Evolutionary conservation across 2,888 invertebrate genomes (phyloP).

Genomic region (Aphelenchoides bicaudatus): DNA sequence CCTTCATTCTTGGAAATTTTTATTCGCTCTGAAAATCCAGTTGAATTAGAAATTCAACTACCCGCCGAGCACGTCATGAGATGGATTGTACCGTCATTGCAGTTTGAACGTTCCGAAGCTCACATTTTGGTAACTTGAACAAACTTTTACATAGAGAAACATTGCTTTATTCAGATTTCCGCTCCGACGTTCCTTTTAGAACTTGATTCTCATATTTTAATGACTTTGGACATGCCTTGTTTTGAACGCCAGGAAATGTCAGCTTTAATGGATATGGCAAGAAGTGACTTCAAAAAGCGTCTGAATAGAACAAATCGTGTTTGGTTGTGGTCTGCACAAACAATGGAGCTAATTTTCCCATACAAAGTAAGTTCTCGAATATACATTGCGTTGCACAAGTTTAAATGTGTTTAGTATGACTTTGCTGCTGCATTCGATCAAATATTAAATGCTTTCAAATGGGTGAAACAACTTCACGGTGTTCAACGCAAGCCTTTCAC

Average conservation of each 20-base stretch:
- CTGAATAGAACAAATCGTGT: constrained; percentile 56
- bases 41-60: constrained; percentile 37
- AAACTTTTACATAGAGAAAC: too few species aligned
- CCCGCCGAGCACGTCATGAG: constrained; percentile 39
- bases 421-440: constrained; percentile 42
- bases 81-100: constrained; percentile 39
- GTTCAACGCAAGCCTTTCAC: constrained; percentile 70
- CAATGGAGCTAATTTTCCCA: constrained; percentile 61
- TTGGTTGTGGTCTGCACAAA: constrained; percentile 61
- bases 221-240: constrained; percentile 33
- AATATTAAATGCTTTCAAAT: constrained; percentile 81
- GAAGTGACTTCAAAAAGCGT: constrained; percentile 36
- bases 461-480: constrained; percentile 71
- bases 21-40: constrained; percentile 30
- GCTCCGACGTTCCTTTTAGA: constrained; percentile 40
- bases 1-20: constrained; percentile 11
- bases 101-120: constrained; percentile 23
- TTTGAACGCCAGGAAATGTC: constrained; percentile 22
- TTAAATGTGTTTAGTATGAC: too few species aligned
- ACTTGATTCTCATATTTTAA: constrained; percentile 38
- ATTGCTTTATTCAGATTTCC: constrained; percentile 15
- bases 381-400: too few species aligned
- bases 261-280: constrained; percentile 35
- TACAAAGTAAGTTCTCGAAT: too few species aligned
- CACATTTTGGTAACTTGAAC: constrained; percentile 16